Percentiles rank a stretch among this genome's conserved stretches.
Evolutionary conservation across 2,113 vertebrate genomes (phyloP).

Genomic region (Myotis brandtii): DNA sequence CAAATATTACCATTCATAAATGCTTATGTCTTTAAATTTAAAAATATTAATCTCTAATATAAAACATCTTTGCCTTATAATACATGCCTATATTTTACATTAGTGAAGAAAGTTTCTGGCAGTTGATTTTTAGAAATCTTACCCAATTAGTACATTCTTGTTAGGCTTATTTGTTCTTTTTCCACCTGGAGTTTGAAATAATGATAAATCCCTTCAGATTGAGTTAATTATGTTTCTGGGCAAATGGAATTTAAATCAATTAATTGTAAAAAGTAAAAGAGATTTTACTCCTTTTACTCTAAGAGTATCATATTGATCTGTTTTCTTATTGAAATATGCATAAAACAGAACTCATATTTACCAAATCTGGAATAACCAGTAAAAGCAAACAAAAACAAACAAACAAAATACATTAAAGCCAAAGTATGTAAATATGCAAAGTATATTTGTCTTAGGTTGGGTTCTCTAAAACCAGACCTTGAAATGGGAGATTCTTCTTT

Average conservation of each 20-base stretch:
- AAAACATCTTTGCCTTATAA: neutral
- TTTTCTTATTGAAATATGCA: neutral
- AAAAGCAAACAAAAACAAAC: neutral
- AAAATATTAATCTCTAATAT: neutral
- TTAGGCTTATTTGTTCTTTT: neutral
- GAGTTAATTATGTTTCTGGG: neutral
- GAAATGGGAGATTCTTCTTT: neutral
- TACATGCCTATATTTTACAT: neutral
- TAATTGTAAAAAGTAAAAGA: neutral
- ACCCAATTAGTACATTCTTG: neutral
- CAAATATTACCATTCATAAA: neutral
- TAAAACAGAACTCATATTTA: neutral
- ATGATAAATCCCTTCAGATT: neutral
- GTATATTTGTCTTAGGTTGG: neutral
- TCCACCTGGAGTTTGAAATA: neutral
- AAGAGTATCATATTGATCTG: neutral
- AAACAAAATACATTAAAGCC: neutral
- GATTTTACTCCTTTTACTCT: neutral
- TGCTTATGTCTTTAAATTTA: neutral
- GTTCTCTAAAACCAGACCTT: neutral
- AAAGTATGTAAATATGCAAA: neutral
- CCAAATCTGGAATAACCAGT: neutral
- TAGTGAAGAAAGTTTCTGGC: neutral
- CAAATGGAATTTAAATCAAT: neutral
- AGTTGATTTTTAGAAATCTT: neutral